Evolutionary conservation across 2,888 invertebrate genomes (phyloP).

Genomic region (Polyommatus iphigenia): DNA sequence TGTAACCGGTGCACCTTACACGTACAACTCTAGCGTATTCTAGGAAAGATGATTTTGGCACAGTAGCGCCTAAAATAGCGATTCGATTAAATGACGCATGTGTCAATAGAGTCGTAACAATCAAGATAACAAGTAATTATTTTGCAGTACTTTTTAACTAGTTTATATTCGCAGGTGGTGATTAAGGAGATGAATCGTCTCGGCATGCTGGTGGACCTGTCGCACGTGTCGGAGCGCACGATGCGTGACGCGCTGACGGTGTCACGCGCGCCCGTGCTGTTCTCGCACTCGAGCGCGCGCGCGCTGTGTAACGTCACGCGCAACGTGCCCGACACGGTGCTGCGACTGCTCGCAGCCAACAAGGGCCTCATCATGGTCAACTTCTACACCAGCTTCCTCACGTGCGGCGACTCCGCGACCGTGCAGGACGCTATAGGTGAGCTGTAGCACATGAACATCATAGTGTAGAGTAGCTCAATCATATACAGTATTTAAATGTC

Average conservation of each 20-base stretch:
- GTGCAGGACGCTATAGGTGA: constrained; percentile 90
- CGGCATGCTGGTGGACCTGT: constrained; percentile 92
- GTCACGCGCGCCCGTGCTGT: constrained; percentile 90
- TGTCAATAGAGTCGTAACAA: too few relatives aligned
- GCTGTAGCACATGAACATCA: neutral
- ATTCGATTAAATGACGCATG: too few relatives aligned
- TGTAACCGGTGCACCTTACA: too few relatives aligned
- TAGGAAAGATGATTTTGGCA: too few relatives aligned
- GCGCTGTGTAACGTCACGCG: constrained; percentile 89
- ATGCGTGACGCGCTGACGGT: constrained; percentile 89
- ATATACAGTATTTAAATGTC: too few relatives aligned
- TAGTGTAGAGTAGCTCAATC: neutral
- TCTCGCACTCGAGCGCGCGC: constrained; percentile 91
- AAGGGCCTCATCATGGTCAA: constrained; percentile 93
- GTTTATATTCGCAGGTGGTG: constrained; percentile 80
- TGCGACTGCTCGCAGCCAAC: constrained; percentile 86
- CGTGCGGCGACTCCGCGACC: constrained; percentile 86
- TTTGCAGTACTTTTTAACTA: neutral
- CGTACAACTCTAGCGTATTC: too few relatives aligned
- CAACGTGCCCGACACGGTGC: constrained; percentile 89
- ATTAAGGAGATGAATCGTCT: constrained; percentile 93
- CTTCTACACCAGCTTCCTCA: constrained; percentile 89
- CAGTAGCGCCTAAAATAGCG: too few relatives aligned
- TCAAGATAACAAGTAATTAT: too few relatives aligned
- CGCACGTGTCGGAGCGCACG: constrained; percentile 89